A percentile compares a stretch with the other conserved stretches of the same genome.
Conservation (phyloP, 2,888 invertebrate genomes). For the Clitarchus hookeri region DNA sequence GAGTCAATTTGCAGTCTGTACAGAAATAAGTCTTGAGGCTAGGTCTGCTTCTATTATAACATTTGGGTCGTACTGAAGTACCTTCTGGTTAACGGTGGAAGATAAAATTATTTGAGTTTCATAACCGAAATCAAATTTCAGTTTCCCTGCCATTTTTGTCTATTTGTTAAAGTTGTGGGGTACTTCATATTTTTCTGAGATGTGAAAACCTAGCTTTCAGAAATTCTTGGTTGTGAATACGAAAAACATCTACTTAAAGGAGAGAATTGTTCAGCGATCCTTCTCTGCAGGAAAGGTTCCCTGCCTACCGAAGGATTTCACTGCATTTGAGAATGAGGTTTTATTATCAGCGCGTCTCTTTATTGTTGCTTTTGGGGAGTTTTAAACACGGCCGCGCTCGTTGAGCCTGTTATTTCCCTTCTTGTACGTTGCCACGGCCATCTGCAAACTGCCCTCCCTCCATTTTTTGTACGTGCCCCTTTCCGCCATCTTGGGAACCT, state of each 20-base stretch:
- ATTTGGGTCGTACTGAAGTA: no score
- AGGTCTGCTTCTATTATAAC: no score
- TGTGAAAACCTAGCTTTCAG: background rate
- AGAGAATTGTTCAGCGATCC: background rate
- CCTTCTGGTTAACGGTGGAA: no score
- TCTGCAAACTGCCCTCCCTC: background rate
- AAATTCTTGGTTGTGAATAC: background rate
- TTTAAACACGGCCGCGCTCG: constrained; percentile 18
- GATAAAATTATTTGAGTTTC: no score
- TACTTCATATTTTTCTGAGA: background rate
- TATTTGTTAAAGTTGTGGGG: background rate
- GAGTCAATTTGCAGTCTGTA: no score
- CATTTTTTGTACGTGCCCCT: background rate
- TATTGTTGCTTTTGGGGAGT: constrained; percentile 10
- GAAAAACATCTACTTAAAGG: no score
- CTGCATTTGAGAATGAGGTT: background rate
- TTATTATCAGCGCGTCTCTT: constrained; percentile 7
- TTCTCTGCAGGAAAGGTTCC: background rate
- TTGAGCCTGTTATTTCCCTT: background rate
- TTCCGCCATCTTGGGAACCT: constrained; percentile 16
- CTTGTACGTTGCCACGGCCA: constrained; percentile 16
- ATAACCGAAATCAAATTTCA: no score
- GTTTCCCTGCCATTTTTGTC: no score
- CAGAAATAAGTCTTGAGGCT: no score
- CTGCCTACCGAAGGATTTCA: background rate